Evolutionary conservation across 2,113 vertebrate genomes (phyloP).

Genomic region (Steatornis caripensis): DNA sequence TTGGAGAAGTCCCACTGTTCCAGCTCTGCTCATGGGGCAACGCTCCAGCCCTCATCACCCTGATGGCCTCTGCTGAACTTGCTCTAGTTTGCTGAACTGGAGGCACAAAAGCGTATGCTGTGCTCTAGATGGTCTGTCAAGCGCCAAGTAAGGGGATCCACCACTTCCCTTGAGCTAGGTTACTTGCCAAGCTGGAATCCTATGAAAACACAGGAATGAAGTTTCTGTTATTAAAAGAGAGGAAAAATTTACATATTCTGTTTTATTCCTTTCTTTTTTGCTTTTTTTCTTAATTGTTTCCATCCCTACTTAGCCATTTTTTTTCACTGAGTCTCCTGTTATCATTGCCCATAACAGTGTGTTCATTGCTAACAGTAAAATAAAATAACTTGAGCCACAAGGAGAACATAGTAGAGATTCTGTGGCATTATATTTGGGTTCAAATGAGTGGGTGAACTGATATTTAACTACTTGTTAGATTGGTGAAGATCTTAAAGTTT

Average conservation of each 20-base stretch:
- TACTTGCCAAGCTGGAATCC: background rate
- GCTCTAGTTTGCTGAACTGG: background rate
- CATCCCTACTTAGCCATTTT: background rate
- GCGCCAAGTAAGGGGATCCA: background rate
- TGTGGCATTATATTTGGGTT: background rate
- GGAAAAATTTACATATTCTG: background rate
- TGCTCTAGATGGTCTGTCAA: background rate
- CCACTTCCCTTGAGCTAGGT: background rate
- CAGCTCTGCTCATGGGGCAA: background rate
- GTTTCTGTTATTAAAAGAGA: background rate
- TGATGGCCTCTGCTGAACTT: background rate
- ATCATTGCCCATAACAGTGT: background rate
- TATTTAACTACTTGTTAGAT: background rate
- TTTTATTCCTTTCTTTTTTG: background rate
- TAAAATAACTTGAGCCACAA: background rate
- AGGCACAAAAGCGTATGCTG: background rate
- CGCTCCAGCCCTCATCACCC: accelerated
- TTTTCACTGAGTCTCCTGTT: background rate
- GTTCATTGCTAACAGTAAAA: background rate
- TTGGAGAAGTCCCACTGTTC: background rate
- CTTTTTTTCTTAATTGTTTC: background rate
- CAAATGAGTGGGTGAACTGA: background rate
- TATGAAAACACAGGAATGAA: background rate
- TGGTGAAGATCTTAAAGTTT: background rate
- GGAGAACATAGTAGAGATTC: background rate